Evolutionary conservation across 2,113 vertebrate species (phyloP), one percentile per base, ranked within the genome.

Genomic region (Gasterosteus nipponicus): DNA sequence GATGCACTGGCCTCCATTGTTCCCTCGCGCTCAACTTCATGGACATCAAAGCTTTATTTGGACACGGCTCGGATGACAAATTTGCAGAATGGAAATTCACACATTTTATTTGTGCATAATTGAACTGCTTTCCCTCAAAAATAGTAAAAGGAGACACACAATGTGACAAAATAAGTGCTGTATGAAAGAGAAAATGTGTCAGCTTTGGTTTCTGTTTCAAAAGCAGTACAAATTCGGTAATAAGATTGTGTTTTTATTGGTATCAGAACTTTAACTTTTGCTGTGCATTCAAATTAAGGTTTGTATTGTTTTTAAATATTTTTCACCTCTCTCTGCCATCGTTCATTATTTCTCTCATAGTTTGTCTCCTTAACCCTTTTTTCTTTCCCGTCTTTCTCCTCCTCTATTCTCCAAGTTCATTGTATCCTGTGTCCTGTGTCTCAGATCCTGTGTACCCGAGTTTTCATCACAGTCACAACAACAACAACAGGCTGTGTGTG

Each of bases 381-480:
- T 54, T 41, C 18, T 5, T 1, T 16, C 63, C 18, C 39, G 57
- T 47, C 26, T 29, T 58, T 61, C 26, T 68, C 44, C 71, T 14
- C 33, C 12, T 75, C 73, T 35, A 54, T 41, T 75, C 64, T 73
- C 53, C 16, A 38, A 10, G 51, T 72, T 65, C 49, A 41, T 56
- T 74, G 59, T 78, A 81, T 83, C 77, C 81, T 77, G 68, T 68
- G 58, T 83, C 77, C 81, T 77, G 68, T 68, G 58, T 73, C 83
- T 80, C 73, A 84, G 79, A 83, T 90, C 78, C 82, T 89, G 80
- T 76, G 75, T 75, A 75, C 75, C 51, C 33, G 12, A 57, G 18
- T 84, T 87, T 84, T 78, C 60, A 74, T 47, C 59, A 47, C 29
- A 68, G 78, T 77, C 84, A 90, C 82, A 91, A 89, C 82, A 89